Conservation (phyloP, 2,888 invertebrate genomes). For the Anodontia alba region DNA sequence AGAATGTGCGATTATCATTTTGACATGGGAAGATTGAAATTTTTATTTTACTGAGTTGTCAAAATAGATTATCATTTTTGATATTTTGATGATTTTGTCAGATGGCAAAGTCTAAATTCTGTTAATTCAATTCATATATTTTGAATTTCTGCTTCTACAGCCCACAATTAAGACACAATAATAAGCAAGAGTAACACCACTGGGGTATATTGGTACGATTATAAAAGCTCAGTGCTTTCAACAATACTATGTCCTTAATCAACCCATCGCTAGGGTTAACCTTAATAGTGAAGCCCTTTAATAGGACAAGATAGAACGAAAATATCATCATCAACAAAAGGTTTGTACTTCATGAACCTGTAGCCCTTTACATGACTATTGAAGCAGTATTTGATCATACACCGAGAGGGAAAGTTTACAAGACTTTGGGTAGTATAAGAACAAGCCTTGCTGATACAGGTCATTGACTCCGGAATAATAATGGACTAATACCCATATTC, state of each 20-base stretch:
- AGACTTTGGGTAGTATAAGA: neutral
- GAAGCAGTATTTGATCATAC: constrained; percentile 16
- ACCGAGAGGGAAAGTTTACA: neutral
- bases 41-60: constrained; percentile 43
- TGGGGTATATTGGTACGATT: constrained; percentile 10
- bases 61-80: constrained; percentile 26
- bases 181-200: constrained; percentile 1
- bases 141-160: neutral
- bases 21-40: constrained; percentile 43
- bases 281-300: constrained; percentile 25
- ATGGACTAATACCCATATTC: no score
- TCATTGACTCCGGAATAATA: no score
- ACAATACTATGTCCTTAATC: constrained; percentile 43
- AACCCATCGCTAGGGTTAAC: constrained; percentile 58
- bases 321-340: constrained; percentile 13
- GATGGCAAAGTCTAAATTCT: neutral
- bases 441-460: neutral
- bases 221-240: neutral
- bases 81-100: neutral
- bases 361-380: constrained; percentile 18
- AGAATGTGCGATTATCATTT: constrained; percentile 44
- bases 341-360: neutral
- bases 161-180: constrained; percentile 9
- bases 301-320: constrained; percentile 54
- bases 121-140: constrained; percentile 12